These are phyloP conservation scores for Troides aeacus DNA, from an alignment of 2,888 invertebrate genomes.

Conservation along the genomic window DNA sequence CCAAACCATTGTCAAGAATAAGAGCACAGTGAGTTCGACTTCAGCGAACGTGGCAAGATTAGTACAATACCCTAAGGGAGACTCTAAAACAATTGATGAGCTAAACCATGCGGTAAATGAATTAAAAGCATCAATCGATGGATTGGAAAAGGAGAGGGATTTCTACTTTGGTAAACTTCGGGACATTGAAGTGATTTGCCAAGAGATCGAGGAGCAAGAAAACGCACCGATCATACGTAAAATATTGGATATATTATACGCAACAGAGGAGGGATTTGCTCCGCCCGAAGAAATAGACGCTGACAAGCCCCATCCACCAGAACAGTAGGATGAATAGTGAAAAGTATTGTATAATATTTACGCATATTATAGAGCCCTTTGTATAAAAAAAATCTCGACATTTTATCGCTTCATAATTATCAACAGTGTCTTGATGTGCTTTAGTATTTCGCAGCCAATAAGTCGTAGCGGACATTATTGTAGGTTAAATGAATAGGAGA, in stretches of 20 bases:
- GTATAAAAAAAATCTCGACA: constrained; percentile 67
- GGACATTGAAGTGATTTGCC: constrained; percentile 99
- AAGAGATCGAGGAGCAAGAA: constrained; percentile 91
- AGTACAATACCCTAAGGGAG: constrained; percentile 71
- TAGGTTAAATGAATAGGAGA: constrained; percentile 34
- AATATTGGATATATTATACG: constrained; percentile 98
- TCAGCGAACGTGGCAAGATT: constrained; percentile 66
- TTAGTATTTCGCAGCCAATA: constrained; percentile 76
- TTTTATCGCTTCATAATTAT: constrained; percentile 72
- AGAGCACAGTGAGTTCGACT: constrained; percentile 62
- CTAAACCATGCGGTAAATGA: constrained; percentile 86
- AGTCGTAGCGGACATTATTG: constrained; percentile 45
- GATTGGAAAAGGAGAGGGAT: constrained; percentile 98
- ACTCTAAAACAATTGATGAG: constrained; percentile 71
- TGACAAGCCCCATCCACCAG: constrained; percentile 83
- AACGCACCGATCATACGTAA: constrained; percentile 90
- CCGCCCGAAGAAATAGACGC: constrained; percentile 94
- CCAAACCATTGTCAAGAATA: constrained; percentile 78
- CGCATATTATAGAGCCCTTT: constrained; percentile 72
- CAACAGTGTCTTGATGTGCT: constrained; percentile 65
- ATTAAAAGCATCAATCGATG: constrained; percentile 92
- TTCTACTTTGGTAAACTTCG: constrained; percentile 99
- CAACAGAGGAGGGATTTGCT: constrained; percentile 99
- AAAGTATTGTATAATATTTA: constrained; percentile 42
- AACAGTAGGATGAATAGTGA: constrained; percentile 88